phyloP scores from a whole-genome alignment of 2,113 vertebrate genomes.

The Lepus timidus region DNA sequence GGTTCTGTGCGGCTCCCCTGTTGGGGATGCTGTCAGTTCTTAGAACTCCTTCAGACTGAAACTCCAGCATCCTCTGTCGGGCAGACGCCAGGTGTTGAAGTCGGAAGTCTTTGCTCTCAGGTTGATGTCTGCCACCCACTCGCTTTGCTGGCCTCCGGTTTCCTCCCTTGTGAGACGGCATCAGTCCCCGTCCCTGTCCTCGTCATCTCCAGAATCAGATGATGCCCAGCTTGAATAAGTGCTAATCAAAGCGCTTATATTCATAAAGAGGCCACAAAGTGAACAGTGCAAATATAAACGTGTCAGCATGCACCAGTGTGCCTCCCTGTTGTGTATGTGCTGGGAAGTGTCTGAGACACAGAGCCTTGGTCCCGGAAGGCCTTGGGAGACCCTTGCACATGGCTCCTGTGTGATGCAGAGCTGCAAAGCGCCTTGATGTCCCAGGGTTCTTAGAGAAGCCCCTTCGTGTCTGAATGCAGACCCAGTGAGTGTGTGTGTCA shows the following conservation, averaged over 20 bases:
- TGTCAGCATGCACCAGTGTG: not conserved
- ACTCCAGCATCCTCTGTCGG: not conserved
- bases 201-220: not conserved
- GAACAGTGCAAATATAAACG: not conserved
- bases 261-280: not conserved
- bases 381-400: slow-evolving; percentile 28
- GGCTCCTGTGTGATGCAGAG: slow-evolving; percentile 32
- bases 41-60: slow-evolving; percentile 2
- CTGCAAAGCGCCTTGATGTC: slow-evolving; percentile 40
- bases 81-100: not conserved
- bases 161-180: not conserved
- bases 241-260: not conserved
- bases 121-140: not conserved
- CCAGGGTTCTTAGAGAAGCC: slow-evolving; percentile 41
- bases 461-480: slow-evolving; percentile 19
- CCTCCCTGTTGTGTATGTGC: not conserved
- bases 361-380: not conserved
- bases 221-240: not conserved
- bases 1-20: not conserved
- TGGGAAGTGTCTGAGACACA: not conserved
- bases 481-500: not conserved
- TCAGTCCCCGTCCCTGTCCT: not conserved
- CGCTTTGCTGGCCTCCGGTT: not conserved
- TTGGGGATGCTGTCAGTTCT: not conserved
- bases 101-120: not conserved